Percentiles rank a stretch among this genome's conserved stretches.
Conservation (phyloP, 2,888 invertebrate species). For the Frankliniella intonsa region DNA sequence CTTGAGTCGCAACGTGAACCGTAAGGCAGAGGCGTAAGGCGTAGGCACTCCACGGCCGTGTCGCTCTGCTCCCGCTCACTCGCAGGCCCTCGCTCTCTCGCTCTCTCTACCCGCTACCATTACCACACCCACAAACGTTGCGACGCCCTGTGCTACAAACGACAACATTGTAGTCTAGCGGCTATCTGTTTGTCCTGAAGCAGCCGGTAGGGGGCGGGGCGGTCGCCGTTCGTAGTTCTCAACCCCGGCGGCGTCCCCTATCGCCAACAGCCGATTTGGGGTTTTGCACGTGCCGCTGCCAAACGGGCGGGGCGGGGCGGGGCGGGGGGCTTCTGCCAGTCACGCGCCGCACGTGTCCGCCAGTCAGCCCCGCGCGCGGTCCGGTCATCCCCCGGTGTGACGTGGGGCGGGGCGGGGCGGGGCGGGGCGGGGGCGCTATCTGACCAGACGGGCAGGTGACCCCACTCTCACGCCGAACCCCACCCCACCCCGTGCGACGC, state of each 20-base stretch:
- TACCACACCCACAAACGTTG: too few species aligned
- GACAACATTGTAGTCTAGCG: too few species aligned
- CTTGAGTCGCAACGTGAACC: too few species aligned
- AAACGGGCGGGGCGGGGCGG: too few species aligned
- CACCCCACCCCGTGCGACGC: background rate
- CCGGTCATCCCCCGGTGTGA: background rate
- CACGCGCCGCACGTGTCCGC: background rate
- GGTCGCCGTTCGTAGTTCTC: too few species aligned
- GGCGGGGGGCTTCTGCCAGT: background rate
- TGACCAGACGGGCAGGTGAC: background rate
- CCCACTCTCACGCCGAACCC: background rate
- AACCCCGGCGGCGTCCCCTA: too few species aligned
- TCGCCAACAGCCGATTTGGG: too few species aligned
- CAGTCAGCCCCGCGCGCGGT: background rate
- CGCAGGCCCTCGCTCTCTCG: background rate
- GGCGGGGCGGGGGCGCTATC: background rate
- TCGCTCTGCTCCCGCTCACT: background rate
- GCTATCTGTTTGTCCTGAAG: too few species aligned
- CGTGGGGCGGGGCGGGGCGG: background rate
- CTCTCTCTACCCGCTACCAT: background rate
- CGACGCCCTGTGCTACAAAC: too few species aligned
- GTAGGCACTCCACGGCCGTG: background rate
- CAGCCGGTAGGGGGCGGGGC: too few species aligned
- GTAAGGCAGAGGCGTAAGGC: background rate
- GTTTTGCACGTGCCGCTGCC: too few species aligned